Percentiles rank a stretch among this genome's conserved stretches.
Conservation (phyloP, 1,140 invertebrate genomes). For the Colletes gigas region DNA sequence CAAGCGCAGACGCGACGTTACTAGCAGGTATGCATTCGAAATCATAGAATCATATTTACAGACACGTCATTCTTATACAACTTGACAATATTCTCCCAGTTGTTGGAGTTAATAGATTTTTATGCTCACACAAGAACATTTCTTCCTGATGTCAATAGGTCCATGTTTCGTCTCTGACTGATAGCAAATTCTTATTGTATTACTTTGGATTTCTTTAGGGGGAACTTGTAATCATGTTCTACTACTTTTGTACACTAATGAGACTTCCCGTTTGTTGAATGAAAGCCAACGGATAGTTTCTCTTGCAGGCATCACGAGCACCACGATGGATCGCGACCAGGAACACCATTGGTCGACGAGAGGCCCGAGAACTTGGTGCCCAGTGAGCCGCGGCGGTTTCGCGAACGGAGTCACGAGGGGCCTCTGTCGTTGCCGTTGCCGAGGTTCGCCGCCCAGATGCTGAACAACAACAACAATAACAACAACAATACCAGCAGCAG, state of each 20-base stretch:
- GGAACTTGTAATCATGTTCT: too few species aligned
- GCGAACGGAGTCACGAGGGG: conserved; percentile 84
- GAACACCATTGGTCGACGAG: conserved; percentile 92
- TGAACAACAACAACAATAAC: conserved; percentile 78
- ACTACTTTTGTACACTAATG: too few species aligned
- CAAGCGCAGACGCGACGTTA: conserved; percentile 75
- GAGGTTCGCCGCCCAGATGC: conserved; percentile 90
- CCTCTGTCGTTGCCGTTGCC: conserved; percentile 91
- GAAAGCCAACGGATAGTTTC: background rate
- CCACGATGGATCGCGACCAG: conserved; percentile 87
- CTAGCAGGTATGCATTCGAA: conserved; percentile 67
- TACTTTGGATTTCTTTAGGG: too few species aligned
- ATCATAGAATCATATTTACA: too few species aligned
- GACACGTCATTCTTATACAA: too few species aligned
- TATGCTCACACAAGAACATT: too few species aligned
- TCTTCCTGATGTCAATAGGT: too few species aligned
- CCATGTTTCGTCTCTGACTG: too few species aligned
- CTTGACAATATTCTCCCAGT: too few species aligned
- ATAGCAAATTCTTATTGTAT: too few species aligned
- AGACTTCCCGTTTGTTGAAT: too few species aligned
- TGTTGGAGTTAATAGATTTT: too few species aligned
- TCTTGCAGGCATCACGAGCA: conserved; percentile 79
- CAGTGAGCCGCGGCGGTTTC: conserved; percentile 86
- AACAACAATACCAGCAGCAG: conserved; percentile 68
- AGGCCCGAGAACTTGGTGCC: conserved; percentile 88